These are phyloP conservation scores for Poliocrania exsul DNA, from an alignment of 2,797 vertebrate species.

Conservation along the genomic window DNA sequence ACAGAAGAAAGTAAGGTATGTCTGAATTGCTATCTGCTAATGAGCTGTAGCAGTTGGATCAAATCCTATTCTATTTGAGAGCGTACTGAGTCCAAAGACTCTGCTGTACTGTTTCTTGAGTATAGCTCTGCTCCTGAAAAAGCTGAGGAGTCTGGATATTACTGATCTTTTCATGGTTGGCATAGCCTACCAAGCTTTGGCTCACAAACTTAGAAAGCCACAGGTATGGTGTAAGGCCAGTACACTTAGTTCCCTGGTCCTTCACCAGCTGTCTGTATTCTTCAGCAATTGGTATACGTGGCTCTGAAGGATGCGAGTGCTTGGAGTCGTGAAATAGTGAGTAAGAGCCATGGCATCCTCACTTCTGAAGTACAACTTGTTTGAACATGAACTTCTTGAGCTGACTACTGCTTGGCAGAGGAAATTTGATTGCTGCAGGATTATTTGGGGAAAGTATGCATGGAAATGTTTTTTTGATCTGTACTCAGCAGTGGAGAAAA, in stretches of 20 bases:
- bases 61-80: not conserved
- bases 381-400: not conserved
- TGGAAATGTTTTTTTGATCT: not conserved
- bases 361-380: not conserved
- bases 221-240: not conserved
- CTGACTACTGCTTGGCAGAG: not conserved
- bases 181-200: not conserved
- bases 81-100: not conserved
- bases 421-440: not conserved
- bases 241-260: not conserved
- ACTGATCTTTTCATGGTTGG: not conserved
- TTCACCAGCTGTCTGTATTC: not conserved
- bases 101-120: not conserved
- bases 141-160: not conserved
- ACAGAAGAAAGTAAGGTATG: conserved; percentile 89
- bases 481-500: not conserved
- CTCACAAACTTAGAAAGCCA: not conserved
- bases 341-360: not conserved
- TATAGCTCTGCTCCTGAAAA: not conserved
- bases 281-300: not conserved
- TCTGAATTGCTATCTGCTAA: not conserved
- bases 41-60: not conserved
- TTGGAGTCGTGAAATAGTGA: not conserved
- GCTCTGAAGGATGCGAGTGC: not conserved
- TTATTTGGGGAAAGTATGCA: not conserved